These are phyloP conservation scores for Periplaneta americana DNA, from an alignment of 1,140 invertebrate species.

Conservation along the genomic window DNA sequence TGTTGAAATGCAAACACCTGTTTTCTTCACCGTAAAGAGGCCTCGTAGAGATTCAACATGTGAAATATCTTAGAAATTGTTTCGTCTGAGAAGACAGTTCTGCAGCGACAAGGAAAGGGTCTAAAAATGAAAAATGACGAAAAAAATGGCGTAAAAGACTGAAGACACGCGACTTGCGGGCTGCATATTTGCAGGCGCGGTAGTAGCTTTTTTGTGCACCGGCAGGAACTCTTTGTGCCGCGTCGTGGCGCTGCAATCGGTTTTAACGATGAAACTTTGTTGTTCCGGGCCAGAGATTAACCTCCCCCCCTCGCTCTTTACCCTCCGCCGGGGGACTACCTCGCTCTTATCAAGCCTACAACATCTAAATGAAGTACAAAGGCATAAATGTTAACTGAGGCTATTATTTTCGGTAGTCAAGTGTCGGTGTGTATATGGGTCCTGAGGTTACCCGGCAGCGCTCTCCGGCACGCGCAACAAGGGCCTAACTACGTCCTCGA, in stretches of 20 bases:
- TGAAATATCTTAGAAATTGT: too few species aligned
- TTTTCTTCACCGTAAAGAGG: too few species aligned
- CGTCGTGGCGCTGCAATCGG: neutral
- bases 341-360: conserved; percentile 11
- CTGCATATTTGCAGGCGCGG: neutral
- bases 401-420: conserved; percentile 19
- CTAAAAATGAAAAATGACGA: too few species aligned
- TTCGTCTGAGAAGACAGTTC: too few species aligned
- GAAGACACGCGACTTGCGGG: too few species aligned
- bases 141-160: too few species aligned
- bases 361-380: conserved; percentile 24
- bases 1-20: too few species aligned
- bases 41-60: too few species aligned
- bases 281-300: conserved; percentile 21
- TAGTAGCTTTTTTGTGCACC: neutral
- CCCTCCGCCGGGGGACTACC: neutral
- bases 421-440: neutral
- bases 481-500: neutral
- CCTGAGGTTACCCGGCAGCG: neutral
- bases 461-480: neutral
- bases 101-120: too few species aligned
- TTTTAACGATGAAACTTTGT: conserved; percentile 16
- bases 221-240: neutral
- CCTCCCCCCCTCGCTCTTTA: neutral
- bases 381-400: conserved; percentile 22